A percentile compares a stretch with the other conserved stretches of the same genome.
Conservation (phyloP, 1,140 invertebrate genomes). For the Littorina saxatilis region DNA sequence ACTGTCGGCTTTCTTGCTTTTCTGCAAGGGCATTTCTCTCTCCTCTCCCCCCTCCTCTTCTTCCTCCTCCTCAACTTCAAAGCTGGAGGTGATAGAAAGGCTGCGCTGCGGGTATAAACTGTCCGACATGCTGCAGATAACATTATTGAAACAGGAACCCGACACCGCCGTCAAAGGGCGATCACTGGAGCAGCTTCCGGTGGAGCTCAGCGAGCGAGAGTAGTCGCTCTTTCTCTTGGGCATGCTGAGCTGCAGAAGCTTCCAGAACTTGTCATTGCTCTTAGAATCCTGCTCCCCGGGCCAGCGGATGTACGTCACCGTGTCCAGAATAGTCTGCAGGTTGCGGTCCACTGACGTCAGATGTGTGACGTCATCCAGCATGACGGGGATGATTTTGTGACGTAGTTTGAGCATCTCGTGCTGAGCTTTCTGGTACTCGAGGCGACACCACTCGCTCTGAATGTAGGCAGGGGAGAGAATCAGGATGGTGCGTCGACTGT, state of each 20-base stretch:
- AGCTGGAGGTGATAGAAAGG: slow-evolving; percentile 1
- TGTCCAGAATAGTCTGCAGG: slow-evolving; percentile 63
- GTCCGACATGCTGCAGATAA: slow-evolving; percentile 35
- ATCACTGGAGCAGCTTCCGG: slow-evolving; percentile 39
- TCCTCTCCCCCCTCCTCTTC: background rate
- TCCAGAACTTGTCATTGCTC: slow-evolving; percentile 63
- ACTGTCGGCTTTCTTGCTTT: no score
- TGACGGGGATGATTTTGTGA: slow-evolving; percentile 70
- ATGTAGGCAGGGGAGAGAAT: slow-evolving; percentile 67
- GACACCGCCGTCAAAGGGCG: slow-evolving; percentile 42
- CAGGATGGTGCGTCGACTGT: slow-evolving; percentile 70
- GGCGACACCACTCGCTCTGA: slow-evolving; percentile 68
- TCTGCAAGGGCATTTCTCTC: background rate
- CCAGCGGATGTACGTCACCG: slow-evolving; percentile 69
- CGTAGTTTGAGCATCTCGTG: slow-evolving; percentile 71
- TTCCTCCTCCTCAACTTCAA: slow-evolving; percentile 5
- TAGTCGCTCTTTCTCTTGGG: slow-evolving; percentile 61
- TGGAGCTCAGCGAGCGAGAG: slow-evolving; percentile 22
- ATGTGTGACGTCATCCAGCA: slow-evolving; percentile 63
- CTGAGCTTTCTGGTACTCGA: slow-evolving; percentile 72
- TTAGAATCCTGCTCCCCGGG: slow-evolving; percentile 58
- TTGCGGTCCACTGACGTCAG: slow-evolving; percentile 60
- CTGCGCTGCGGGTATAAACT: slow-evolving; percentile 19
- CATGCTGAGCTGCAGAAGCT: slow-evolving; percentile 62
- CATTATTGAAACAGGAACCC: slow-evolving; percentile 1